Evolutionary conservation across 2,888 invertebrate genomes (phyloP), one percentile per base, ranked within the genome.

Genomic region (Drosophila gaucha): DNA sequence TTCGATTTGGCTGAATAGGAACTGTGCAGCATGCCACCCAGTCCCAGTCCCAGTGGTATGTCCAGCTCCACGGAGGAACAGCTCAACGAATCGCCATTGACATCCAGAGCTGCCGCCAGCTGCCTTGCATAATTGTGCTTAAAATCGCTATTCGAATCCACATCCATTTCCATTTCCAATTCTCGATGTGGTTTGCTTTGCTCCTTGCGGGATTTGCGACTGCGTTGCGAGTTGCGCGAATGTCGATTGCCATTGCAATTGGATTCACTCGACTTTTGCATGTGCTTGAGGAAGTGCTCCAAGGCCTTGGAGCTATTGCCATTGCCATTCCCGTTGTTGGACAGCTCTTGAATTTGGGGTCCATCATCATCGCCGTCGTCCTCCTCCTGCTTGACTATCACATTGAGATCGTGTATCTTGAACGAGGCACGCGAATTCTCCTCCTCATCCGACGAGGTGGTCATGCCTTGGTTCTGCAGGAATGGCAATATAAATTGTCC

Each of bases 41-140:
- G 44, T 16, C 14, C 41, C 41, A 41, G 41, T 1, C 30, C 20
- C 8, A 44, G 18, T 2, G 93, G 90, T 2, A 92, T 89, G 66
- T 92, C 92, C 51, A 93, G 77, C 76, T 93, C 93, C 46, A 92
- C 92, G 1, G 92, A 91, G 63, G 92, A 93, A 39, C 89, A 91
- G 35, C 88, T 88, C 2, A 89, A 71, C 0, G 92, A 92, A 35
- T 87, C 84, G 9, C 68, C 80, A 33, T 75, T 72, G 6, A 66
- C 67, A 44, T 69, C 55, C 22, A 74, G 55, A 2, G 70, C 65
- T 16, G 50, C 76, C 9, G 75, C 70, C 24, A 88, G 64, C 36
- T 88, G 77, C 1, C 84, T 74, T 16, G 74, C 77, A 16, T 86
- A 74, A 44, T 90, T 86, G 9, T 86, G 89, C 14, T 90, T 89